Percentiles rank a stretch among this genome's conserved stretches.
Evolutionary conservation across 1,140 invertebrate genomes (phyloP).

Genomic region (Zaprionus lachaisei): DNA sequence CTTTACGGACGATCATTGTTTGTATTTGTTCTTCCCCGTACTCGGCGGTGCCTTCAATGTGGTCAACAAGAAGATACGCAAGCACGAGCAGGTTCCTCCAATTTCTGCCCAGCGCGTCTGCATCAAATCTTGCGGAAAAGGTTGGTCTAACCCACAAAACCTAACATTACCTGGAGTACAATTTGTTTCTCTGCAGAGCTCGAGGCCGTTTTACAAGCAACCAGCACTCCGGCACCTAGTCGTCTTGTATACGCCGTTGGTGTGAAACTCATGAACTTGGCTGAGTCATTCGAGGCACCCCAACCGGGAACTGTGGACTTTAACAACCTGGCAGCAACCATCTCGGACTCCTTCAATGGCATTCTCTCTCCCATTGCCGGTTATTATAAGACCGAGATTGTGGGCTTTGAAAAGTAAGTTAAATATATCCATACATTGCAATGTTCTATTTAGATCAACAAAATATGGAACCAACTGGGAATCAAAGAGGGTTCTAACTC

Average conservation of each 20-base stretch:
- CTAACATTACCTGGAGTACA: no score
- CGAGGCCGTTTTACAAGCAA: slow-evolving; percentile 86
- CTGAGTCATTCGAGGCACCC: slow-evolving; percentile 90
- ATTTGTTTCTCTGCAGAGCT: slow-evolving; percentile 50
- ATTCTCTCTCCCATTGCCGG: slow-evolving; percentile 89
- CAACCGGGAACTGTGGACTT: slow-evolving; percentile 89
- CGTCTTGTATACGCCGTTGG: slow-evolving; percentile 89
- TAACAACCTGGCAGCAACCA: slow-evolving; percentile 89
- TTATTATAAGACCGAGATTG: slow-evolving; percentile 89
- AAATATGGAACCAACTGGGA: no score
- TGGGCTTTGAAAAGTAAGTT: slow-evolving; percentile 90
- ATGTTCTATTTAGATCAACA: no score
- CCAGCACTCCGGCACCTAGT: slow-evolving; percentile 87
- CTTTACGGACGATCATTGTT: slow-evolving; percentile 92
- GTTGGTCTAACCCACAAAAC: slow-evolving; percentile 78
- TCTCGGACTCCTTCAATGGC: slow-evolving; percentile 88
- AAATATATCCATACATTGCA: no score
- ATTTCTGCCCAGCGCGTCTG: slow-evolving; percentile 93
- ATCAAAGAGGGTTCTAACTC: neutral
- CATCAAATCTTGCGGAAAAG: slow-evolving; percentile 91
- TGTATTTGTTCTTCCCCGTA: slow-evolving; percentile 95
- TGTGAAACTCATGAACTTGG: slow-evolving; percentile 91
- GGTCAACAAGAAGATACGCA: slow-evolving; percentile 93
- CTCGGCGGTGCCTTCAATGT: slow-evolving; percentile 93
- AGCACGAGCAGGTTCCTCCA: slow-evolving; percentile 91